Evolutionary conservation across 1,140 invertebrate species (phyloP).

Genomic region (Tenebrio molitor): DNA sequence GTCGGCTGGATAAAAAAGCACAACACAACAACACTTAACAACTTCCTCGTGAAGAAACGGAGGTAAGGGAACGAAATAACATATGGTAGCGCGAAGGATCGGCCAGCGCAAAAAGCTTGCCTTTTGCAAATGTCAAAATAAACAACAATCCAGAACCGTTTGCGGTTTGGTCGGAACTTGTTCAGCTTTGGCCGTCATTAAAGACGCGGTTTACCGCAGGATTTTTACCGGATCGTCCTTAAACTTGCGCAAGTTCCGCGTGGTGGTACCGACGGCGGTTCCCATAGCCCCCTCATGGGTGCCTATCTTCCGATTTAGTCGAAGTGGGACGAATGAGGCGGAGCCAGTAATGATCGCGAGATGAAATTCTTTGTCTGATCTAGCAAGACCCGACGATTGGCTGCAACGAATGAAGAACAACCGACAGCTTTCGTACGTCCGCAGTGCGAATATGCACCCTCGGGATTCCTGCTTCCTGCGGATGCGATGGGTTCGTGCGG

Average conservation of each 20-base stretch:
- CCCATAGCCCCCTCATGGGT: background rate
- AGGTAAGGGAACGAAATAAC: constrained; percentile 42
- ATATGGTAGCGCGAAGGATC: constrained; percentile 22
- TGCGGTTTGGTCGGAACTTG: constrained; percentile 31
- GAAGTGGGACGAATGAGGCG: constrained; percentile 43
- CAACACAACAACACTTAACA: constrained; percentile 47
- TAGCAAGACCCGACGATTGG: constrained; percentile 40
- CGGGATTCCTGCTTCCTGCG: background rate
- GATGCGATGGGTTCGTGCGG: background rate
- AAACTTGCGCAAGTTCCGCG: background rate
- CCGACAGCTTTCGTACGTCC: constrained; percentile 11
- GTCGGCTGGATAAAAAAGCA: constrained; percentile 43
- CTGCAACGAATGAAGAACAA: constrained; percentile 4
- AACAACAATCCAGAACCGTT: constrained; percentile 24
- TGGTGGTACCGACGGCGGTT: background rate
- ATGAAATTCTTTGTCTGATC: constrained; percentile 44
- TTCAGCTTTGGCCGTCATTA: constrained; percentile 8
- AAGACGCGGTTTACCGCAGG: constrained; percentile 36
- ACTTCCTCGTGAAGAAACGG: constrained; percentile 49
- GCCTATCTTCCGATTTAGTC: background rate
- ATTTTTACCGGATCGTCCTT: background rate
- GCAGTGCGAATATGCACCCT: background rate
- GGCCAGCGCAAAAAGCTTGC: constrained; percentile 1
- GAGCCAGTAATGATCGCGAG: constrained; percentile 46
- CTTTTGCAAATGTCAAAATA: constrained; percentile 40